phyloP scores from a whole-genome alignment of 2,888 invertebrate genomes.

The Neocrepidodera transversa region DNA sequence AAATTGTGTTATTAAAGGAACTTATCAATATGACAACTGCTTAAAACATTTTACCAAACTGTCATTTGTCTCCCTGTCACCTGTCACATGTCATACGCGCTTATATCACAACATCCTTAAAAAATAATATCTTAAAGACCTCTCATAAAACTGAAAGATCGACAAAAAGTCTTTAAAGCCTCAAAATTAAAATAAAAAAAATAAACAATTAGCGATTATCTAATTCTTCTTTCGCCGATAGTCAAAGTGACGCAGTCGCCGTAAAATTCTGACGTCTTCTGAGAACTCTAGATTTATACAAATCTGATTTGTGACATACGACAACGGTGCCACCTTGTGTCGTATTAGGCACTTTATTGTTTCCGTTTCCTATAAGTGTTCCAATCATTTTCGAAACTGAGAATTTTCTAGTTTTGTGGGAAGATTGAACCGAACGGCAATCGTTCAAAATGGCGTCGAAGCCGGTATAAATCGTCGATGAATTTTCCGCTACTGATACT shows the following conservation, averaged over 20 bases:
- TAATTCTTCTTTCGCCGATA: conserved; percentile 57
- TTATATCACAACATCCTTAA: not conserved
- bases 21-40: not conserved
- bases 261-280: conserved; percentile 67
- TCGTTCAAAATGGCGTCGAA: conserved; percentile 75
- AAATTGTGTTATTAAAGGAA: too few relatives aligned
- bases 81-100: not conserved
- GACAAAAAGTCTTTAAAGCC: conserved; percentile 9
- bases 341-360: conserved; percentile 55
- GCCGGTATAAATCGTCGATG: conserved; percentile 74
- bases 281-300: conserved; percentile 65
- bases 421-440: conserved; percentile 62
- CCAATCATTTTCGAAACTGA: conserved; percentile 83
- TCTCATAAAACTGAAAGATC: conserved; percentile 25
- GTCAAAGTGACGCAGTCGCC: conserved; percentile 73
- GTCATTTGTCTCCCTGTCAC: not conserved
- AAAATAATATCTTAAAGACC: not conserved
- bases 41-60: not conserved
- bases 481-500: conserved; percentile 83
- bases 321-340: conserved; percentile 66
- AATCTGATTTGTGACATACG: conserved; percentile 67
- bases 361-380: conserved; percentile 68
- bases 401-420: conserved; percentile 72
- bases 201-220: conserved; percentile 47
- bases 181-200: not conserved